Conservation (phyloP, 2,888 invertebrate genomes). For the Nezara viridula region DNA sequence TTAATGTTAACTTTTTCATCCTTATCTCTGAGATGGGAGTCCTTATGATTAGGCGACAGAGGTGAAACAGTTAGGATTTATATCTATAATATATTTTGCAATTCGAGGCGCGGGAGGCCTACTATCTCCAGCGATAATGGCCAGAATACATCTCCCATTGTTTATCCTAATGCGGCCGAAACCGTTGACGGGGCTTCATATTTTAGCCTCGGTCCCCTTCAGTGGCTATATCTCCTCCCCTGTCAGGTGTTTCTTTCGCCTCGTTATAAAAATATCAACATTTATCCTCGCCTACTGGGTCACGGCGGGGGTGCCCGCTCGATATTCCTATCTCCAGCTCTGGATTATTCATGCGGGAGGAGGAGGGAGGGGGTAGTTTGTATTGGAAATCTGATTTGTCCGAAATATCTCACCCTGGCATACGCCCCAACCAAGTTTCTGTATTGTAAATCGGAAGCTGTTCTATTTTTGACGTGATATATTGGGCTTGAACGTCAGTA, state of each 20-base stretch:
- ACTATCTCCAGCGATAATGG: slow-evolving; percentile 31
- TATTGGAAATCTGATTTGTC: slow-evolving; percentile 40
- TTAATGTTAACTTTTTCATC: slow-evolving; percentile 22
- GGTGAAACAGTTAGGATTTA: slow-evolving; percentile 43
- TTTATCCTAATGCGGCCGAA: slow-evolving; percentile 42
- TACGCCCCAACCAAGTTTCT: background rate
- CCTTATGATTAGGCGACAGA: slow-evolving; percentile 18
- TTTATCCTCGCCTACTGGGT: background rate
- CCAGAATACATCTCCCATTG: slow-evolving; percentile 45
- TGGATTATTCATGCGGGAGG: slow-evolving; percentile 21
- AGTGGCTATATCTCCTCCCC: background rate
- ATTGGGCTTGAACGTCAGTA: background rate
- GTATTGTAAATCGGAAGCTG: background rate
- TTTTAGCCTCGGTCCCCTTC: background rate
- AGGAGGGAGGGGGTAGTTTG: background rate
- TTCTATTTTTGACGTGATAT: slow-evolving; percentile 15
- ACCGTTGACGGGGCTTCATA: slow-evolving; percentile 9
- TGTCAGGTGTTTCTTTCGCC: slow-evolving; percentile 28
- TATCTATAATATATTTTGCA: slow-evolving; percentile 39
- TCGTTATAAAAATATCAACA: slow-evolving; percentile 39
- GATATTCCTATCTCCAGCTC: slow-evolving; percentile 37
- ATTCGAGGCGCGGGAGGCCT: background rate
- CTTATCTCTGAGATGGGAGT: background rate
- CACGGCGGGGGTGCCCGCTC: background rate
- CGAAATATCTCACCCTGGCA: slow-evolving; percentile 34